Base-by-base conservation (phyloP, 2,888 invertebrate species). In the Eupsilia transversa region DNA sequence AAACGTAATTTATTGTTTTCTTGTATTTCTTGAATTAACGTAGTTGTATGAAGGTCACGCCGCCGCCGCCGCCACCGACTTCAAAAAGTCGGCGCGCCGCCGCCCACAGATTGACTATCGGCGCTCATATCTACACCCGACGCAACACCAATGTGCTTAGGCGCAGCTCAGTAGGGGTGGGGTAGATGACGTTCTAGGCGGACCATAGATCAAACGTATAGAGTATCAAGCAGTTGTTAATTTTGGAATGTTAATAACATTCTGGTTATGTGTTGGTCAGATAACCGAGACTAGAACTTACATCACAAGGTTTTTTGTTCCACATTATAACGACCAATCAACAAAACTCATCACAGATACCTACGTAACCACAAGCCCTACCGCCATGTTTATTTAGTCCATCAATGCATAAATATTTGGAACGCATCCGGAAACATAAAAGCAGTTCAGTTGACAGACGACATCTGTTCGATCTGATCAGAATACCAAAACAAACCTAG, bases 401-500 rank as follows among this genome's bases (percentile, higher is more conserved):
- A 65, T 65, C 54, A 66, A 77, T 79, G 65, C 56, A 65, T 52
- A 79, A 77, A 86, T 74, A 67, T 82, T 82, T 67, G 23, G 35
- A 79, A 63, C 71, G 35, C 73, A 75, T 77, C 78, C 83, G 71
- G 63, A 41, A 49, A 64, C 23, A 81, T 66, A 84, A 67, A 72
- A 72, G n/a, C 46, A 68, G 41, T 56, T 3, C n/a, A 33, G 72
- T 70, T 76, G 83, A 79, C 73, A 61, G 74, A 63, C 65, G 43
- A 67, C 86, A 85, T 84, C 79, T 79, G 85, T 9, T 63, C 61
- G 12, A 68, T 67, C 72, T 76, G 74, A 86, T 78, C 74, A 69
- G 72, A 86, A 86, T 81, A 69, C 75, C 79, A 79, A 81, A 81
- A 81, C 78, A 72, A 84, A 72, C 23, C 64, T 68, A 69, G 70